Percentiles rank a stretch among this genome's conserved stretches.
These are phyloP conservation scores for Gadus chalcogrammus DNA, from an alignment of 2,113 vertebrate genomes.

Conservation along the genomic window DNA sequence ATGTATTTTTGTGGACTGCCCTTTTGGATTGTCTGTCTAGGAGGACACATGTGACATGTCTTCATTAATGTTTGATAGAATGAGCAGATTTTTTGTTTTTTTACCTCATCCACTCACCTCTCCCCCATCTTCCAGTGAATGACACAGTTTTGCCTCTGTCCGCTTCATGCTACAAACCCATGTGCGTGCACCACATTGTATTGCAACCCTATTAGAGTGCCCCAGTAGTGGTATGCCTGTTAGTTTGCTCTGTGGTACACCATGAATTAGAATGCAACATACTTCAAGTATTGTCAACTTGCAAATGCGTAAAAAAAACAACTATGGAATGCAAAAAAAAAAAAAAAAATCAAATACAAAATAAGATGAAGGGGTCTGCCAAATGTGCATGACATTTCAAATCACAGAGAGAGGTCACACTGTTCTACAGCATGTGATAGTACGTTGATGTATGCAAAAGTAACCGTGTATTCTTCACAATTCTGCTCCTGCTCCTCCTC, in stretches of 20 bases:
- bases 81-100: slow-evolving; percentile 66
- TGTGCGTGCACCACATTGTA: slow-evolving; percentile 87
- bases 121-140: slow-evolving; percentile 79
- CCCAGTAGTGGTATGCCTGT: slow-evolving; percentile 87
- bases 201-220: slow-evolving; percentile 85
- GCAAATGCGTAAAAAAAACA: slow-evolving; percentile 86
- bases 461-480: slow-evolving; percentile 29
- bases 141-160: slow-evolving; percentile 84
- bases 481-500: no score
- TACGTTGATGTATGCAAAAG: slow-evolving; percentile 59
- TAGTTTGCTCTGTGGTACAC: slow-evolving; percentile 80
- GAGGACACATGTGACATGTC: slow-evolving; percentile 80
- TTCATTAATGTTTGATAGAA: slow-evolving; percentile 80
- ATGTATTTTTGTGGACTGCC: slow-evolving; percentile 75
- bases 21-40: slow-evolving; percentile 83
- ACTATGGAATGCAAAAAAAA: slow-evolving; percentile 65
- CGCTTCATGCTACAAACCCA: slow-evolving; percentile 84
- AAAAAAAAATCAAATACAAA: slow-evolving; percentile 66
- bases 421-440: slow-evolving; percentile 72
- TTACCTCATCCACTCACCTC: slow-evolving; percentile 66
- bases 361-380: slow-evolving; percentile 47
- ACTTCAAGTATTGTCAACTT: slow-evolving; percentile 94
- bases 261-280: slow-evolving; percentile 77
- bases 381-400: slow-evolving; percentile 76
- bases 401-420: slow-evolving; percentile 75